Percentiles rank a stretch among this genome's conserved stretches.
These are phyloP conservation scores for Lycaon pictus DNA, from an alignment of 2,113 vertebrate genomes.

Conservation along the genomic window DNA sequence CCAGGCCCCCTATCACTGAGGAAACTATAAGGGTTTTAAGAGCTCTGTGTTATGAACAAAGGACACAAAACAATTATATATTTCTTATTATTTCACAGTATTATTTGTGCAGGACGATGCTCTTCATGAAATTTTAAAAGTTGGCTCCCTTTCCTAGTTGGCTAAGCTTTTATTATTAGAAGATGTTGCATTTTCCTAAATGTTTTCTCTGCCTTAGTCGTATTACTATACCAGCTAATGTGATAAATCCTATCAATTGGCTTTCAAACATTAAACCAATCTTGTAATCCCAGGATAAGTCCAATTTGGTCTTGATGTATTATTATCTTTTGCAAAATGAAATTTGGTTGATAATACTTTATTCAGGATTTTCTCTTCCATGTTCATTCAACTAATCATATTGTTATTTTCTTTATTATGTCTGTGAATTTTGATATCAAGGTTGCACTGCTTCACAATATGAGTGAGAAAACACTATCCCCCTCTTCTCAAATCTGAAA, in stretches of 20 bases:
- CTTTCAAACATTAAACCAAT: background rate
- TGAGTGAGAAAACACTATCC: background rate
- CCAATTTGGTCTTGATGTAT: background rate
- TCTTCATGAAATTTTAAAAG: background rate
- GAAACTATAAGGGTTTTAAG: background rate
- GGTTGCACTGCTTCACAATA: background rate
- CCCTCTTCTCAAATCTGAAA: background rate
- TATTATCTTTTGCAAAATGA: background rate
- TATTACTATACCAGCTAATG: background rate
- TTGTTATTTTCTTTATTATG: background rate
- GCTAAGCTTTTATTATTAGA: background rate
- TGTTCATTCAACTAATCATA: background rate
- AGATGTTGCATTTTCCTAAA: background rate
- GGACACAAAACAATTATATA: background rate
- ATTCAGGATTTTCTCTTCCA: background rate
- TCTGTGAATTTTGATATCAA: background rate
- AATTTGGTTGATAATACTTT: background rate
- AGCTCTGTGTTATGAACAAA: background rate
- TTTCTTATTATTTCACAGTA: background rate
- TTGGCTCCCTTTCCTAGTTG: background rate
- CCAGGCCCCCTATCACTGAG: background rate
- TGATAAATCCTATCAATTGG: background rate
- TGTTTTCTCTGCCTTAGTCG: background rate
- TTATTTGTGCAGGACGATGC: background rate
- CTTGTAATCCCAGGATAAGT: background rate